Evolutionary conservation across 1,140 invertebrate species (phyloP), one percentile per base, ranked within the genome.

Genomic region (Babylonia areolata): DNA sequence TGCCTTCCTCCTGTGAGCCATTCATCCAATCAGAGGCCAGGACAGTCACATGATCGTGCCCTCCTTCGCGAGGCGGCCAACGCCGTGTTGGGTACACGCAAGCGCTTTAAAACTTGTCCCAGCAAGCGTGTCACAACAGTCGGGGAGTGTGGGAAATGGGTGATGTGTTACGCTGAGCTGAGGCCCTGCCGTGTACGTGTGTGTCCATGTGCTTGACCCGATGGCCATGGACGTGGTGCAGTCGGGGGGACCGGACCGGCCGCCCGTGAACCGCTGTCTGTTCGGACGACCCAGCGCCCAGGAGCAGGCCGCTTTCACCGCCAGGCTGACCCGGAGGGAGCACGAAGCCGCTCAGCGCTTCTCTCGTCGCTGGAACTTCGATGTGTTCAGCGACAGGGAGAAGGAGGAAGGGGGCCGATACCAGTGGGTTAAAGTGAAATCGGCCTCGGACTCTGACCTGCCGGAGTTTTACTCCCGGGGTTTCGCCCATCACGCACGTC

Each of bases 41-140:
- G 58, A 64, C 58, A 64, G 58, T 64, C 58, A n/a, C 58, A n/a
- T 64, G 58, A 64, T 17, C 58, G 58, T 64, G 28, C 58, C 58
- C 58, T 64, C 58, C 58, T 23, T 64, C 58, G 12, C 58, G 58
- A 64, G 28, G 23, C 58, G 23, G 23, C 28, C 58, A 5, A 64
- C 28, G 58, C 23, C n/a, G n/a, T n/a, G n/a, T n/a, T n/a, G n/a
- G n/a, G n/a, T n/a, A n/a, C n/a, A n/a, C n/a, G n/a, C n/a, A n/a
- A n/a, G n/a, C n/a, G n/a, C n/a, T n/a, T n/a, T n/a, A n/a, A n/a
- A n/a, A n/a, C n/a, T n/a, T n/a, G n/a, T n/a, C n/a, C n/a, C n/a
- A n/a, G n/a, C n/a, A n/a, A n/a, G n/a, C n/a, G n/a, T n/a, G n/a
- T n/a, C n/a, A n/a, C n/a, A n/a, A 12, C 46, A 51, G 46, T 51